These are phyloP conservation scores for Danionella dracula DNA, from an alignment of 2,797 vertebrate genomes.

Conservation along the genomic window DNA sequence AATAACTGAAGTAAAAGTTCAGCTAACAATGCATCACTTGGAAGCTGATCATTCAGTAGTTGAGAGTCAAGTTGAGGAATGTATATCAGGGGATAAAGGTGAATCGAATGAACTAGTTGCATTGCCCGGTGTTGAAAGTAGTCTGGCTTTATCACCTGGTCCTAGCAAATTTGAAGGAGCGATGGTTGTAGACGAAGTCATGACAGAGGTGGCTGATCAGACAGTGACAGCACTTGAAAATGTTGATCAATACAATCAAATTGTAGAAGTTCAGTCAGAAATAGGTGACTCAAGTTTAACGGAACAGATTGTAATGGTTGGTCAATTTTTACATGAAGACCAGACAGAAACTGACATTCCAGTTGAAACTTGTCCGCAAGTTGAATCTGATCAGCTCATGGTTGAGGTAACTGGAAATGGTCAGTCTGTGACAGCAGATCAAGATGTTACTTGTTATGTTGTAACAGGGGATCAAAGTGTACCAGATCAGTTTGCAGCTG, in stretches of 20 bases:
- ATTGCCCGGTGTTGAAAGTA: background rate
- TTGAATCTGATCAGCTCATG: background rate
- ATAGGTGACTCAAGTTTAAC: background rate
- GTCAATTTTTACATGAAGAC: background rate
- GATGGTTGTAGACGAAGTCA: background rate
- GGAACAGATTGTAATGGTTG: background rate
- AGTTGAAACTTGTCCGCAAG: background rate
- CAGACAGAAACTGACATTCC: background rate
- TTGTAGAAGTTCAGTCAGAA: background rate
- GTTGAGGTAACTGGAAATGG: background rate
- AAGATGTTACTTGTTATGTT: background rate
- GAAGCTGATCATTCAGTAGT: too few species aligned
- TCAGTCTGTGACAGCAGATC: background rate
- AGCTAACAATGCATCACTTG: too few species aligned
- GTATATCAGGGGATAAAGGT: background rate
- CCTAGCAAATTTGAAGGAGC: background rate
- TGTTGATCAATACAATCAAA: background rate
- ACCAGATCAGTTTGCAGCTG: conserved; percentile 3
- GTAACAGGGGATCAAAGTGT: conserved; percentile 17
- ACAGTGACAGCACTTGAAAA: background rate
- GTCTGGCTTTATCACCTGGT: background rate
- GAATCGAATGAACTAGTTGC: background rate
- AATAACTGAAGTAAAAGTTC: background rate
- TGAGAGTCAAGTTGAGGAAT: background rate
- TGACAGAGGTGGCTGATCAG: background rate